phyloP scores from a whole-genome alignment of 1,140 invertebrate genomes.

The Maconellicoccus hirsutus region DNA sequence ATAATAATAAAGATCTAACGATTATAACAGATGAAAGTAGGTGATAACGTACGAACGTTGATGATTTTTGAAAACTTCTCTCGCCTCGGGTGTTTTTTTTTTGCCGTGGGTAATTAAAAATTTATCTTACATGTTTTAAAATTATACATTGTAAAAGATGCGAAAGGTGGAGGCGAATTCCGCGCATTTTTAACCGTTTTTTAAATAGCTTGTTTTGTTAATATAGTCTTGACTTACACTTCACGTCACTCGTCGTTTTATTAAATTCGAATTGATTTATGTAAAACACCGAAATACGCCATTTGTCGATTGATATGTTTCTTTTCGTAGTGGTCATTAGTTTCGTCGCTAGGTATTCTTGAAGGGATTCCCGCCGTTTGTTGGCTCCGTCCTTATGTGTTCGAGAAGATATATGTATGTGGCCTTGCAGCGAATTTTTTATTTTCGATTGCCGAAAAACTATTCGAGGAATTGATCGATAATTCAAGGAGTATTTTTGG shows the following conservation, averaged over 20 bases:
- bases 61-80: background rate
- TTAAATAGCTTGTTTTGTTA: background rate
- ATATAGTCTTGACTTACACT: background rate
- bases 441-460: too few species aligned
- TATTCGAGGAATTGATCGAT: too few species aligned
- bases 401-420: background rate
- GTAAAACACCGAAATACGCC: background rate
- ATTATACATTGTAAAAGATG: background rate
- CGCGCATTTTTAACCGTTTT: background rate
- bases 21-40: constrained; percentile 17
- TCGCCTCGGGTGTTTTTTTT: background rate
- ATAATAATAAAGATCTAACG: constrained; percentile 13
- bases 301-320: too few species aligned
- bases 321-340: too few species aligned
- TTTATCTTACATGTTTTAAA: background rate
- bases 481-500: background rate
- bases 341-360: too few species aligned
- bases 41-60: constrained; percentile 16
- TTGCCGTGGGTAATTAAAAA: background rate
- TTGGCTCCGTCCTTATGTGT: too few species aligned
- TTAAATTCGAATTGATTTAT: constrained; percentile 1
- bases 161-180: background rate
- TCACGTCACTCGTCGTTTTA: background rate
- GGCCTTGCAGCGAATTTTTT: too few species aligned
- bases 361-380: too few species aligned